Evolutionary conservation across 2,888 invertebrate species (phyloP), one percentile per base, ranked within the genome.

Genomic region (Eupithecia pulchellata): DNA sequence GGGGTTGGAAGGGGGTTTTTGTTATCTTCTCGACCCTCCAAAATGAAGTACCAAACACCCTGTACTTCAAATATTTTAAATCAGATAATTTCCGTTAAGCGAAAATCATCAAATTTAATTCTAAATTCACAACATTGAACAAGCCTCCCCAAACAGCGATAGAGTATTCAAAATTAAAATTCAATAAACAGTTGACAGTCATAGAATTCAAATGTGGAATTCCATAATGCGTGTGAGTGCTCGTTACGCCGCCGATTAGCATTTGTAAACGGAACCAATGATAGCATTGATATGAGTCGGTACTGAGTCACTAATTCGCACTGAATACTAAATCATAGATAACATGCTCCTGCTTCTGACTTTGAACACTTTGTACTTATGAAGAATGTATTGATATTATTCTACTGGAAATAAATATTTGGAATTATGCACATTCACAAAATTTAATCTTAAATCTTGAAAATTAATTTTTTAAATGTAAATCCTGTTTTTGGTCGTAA

Each of bases 241-340:
- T 76, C 82, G 82, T 88, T 89, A 89, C 86, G 86, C 79, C 84
- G 86, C 79, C 84, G 86, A 90, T 87, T 71, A 68, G 61, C 57
- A 60, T 76, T 73, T 82, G 85, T 80, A 87, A 84, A 78, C 73
- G 66, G 58, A 60, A 32, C 30, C 55, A 67, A 67, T 66, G 63
- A 39, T 52, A 32, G 11, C 57, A 27, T 17, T 17, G 9, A 47
- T 20, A 47, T 2, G n/a, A n/a, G n/a, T 47, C n/a, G 39, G 39
- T 39, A 39, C 1, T 2, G n/a, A 42, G 1, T 14, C n/a, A 20
- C 42, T 20, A 47, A 47, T 47, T 8, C 20, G n/a, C 42, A 47
- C n/a, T 47, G 42, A 47, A 47, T 47, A 47, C 20, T 20, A 3
- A 47, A 20, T 39, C n/a, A 39, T 42, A 4, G 1, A n/a, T 42